Evolutionary conservation across 1,140 invertebrate species (phyloP).

Genomic region (Megathymus violae): DNA sequence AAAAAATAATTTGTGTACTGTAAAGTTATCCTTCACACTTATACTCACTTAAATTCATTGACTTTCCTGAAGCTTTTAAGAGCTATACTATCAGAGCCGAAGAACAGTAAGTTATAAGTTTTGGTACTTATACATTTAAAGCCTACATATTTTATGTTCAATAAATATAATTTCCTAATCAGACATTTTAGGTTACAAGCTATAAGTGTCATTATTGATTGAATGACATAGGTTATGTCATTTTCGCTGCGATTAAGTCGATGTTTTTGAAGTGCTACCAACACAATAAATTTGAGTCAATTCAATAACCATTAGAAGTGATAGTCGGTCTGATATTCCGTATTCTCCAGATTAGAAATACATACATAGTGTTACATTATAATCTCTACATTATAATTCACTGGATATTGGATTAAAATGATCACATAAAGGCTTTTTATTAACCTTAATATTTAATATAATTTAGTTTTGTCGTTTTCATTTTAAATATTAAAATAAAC

Average conservation of each 20-base stretch:
- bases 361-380: too few species aligned
- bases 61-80: slow-evolving; percentile 68
- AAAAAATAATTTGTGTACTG: background rate
- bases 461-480: too few species aligned
- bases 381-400: too few species aligned
- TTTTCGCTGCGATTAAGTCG: background rate
- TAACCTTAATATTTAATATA: too few species aligned
- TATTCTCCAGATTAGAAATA: too few species aligned
- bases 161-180: slow-evolving; percentile 44
- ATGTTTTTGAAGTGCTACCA: slow-evolving; percentile 23
- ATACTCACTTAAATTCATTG: slow-evolving; percentile 65
- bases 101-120: slow-evolving; percentile 71
- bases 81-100: slow-evolving; percentile 72
- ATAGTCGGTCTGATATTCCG: too few species aligned
- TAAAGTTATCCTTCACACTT: background rate
- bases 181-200: slow-evolving; percentile 55
- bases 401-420: too few species aligned
- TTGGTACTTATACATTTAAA: slow-evolving; percentile 40
- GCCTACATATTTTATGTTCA: slow-evolving; percentile 48
- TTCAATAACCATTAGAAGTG: too few species aligned
- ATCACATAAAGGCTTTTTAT: too few species aligned
- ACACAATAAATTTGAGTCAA: background rate
- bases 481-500: too few species aligned
- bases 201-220: slow-evolving; percentile 51
- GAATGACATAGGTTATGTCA: background rate